Evolutionary conservation across 2,113 vertebrate genomes (phyloP), one percentile per base, ranked within the genome.

Genomic region (Malurus cyaneus): DNA sequence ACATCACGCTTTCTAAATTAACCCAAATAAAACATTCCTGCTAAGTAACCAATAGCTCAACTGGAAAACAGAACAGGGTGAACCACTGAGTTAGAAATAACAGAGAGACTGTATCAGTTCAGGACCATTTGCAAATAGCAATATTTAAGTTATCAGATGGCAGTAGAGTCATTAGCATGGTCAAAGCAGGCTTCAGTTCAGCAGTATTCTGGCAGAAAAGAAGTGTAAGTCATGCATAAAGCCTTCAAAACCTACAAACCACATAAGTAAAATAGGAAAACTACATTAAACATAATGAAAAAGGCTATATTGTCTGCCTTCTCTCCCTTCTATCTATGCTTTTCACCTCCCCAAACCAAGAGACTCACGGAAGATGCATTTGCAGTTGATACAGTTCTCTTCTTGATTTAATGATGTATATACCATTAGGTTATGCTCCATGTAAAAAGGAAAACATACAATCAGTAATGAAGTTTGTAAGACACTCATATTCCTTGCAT

Each of bases 101-200:
- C 62, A 88, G 47, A 83, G 34, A 91, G 24, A 72, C 32, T 24
- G 80, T 77, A 88, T 72, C 62, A 73, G 78, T 88, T 89, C 59
- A 88, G 74, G 76, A 54, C 85, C 93, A 80, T 66, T 89, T 91
- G 47, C 89, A 94, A 87, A 91, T 47, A 89, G 47, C 28, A 91
- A 54, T 80, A 82, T 80, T 94, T 59, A 87, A 88, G 29, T 66
- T 86, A 76, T 34, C 4, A 10, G 50, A 80, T 80, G 81, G 47
- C 89, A 89, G 66, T 60, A 69, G 46, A 88, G 32, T 70, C 52
- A 72, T 91, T 82, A 93, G 42, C 47, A 91, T 8, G 50, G 71
- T 62, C 44, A 85, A 87, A 77, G 67, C 14, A 85, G 66, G 59
- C 46, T 96, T 80, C 2, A 3, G 54, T 65, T 89, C 74, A 86